Evolutionary conservation across 2,888 invertebrate genomes (phyloP), one percentile per base, ranked within the genome.

Genomic region (Caenorhabditis sp.): DNA sequence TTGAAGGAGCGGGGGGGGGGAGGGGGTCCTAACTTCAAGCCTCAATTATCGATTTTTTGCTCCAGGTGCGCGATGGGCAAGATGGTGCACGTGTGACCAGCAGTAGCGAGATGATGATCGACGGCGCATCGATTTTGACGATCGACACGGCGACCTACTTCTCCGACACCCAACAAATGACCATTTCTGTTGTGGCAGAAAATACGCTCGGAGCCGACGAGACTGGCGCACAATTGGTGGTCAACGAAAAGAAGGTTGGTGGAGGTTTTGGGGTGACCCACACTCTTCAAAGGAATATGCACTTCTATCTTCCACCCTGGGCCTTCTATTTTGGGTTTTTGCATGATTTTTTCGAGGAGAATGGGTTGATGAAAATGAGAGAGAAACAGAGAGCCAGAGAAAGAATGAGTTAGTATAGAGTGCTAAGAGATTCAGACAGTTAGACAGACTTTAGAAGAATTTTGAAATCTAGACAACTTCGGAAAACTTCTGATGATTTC

Each of bases 201-300:
- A 86, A 86, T 61, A 70, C 71, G 50, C 72, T 77, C 63, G 86
- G 86, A 63, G 67, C 70, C 62, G 86, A 86, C 69, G 84, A 86
- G 75, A 77, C 80, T 50, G 81, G 79, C 62, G 83, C 81, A 38
- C 69, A 79, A 50, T 52, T 83, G 61, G 77, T 72, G 25, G 77
- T 83, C 53, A 78, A 78, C 49, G 73, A 73, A 58, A 76, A 78
- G 63, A 69, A 70, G 70, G 77, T 71, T 53, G 5, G 72, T 64
- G 17, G 23, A 17, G 4, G 5, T 50, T 56, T 61, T 60, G 14
- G n/a, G 21, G 23, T 1, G 14, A n/a, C 50, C n/a, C 50, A 5
- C 10, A 36, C 10, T 36, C 10, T 36, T 36, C 5, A 36, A 36
- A 12, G 59, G 53, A 49, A n/a, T n/a, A n/a, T n/a, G n/a, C n/a